Base-by-base conservation (phyloP, 2,113 vertebrate genomes). In the Aldabrachelys gigantea region DNA sequence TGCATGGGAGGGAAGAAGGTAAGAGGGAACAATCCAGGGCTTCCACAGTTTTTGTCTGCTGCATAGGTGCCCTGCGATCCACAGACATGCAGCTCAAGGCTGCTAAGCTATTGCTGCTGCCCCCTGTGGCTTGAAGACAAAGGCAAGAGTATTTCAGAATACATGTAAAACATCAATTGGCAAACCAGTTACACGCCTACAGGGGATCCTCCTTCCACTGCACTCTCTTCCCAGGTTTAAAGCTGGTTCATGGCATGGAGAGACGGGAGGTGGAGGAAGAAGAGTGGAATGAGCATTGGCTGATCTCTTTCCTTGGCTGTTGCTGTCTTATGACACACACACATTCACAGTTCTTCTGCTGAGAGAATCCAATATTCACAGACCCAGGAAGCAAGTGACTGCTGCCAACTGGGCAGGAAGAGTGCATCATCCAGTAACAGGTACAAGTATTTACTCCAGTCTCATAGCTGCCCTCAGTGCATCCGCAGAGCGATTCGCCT, bases 391-490 rank as follows among this genome's bases (percentile, higher is more conserved):
- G 65, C 35, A 14, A 54, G 47, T 54, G 84, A 12, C 5, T 2
- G 89, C 86, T 31, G 92, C 91, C 95, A 57, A 92, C 90, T 22
- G 65, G 94, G 93, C 57, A 94, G 89, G 91, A 97, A 92, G 92
- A 88, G 93, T 72, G 93, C 19, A 21, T 79, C 95, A 86, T 83
- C 96, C 89, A 53, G 96, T 59, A 85, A 95, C 97, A 94, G 96
- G 97, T 95, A 97, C 97, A 72, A 89, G 88, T 89, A 96, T 62
- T 16, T 95, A 94, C 93, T 95, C 95, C 50, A 94, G 97, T 94
- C 97, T 91, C 78, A n/a, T 80, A 89, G 97, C 97, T 91, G 97
- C 96, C 97, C 97, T 90, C 79, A 2, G 89, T 4, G 89, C 76
- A 11, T 47, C 93, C 95, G 84, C 59, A 8, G 94, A 95, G 95